Conservation (phyloP, 2,113 vertebrate genomes). For the Chroicocephalus ridibundus region DNA sequence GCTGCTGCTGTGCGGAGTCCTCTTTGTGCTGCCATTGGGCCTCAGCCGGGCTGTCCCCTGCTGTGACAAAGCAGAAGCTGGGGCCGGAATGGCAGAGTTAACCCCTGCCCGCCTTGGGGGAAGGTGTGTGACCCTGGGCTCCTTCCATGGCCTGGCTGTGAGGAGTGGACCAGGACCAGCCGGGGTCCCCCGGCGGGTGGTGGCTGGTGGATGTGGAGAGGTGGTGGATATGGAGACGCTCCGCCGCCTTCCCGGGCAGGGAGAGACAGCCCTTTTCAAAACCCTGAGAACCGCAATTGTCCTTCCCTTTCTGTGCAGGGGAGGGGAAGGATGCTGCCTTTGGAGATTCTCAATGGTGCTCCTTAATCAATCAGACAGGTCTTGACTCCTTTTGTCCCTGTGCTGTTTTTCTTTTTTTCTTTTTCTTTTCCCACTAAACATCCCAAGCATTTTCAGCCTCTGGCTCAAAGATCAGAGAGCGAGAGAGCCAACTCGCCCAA, state of each 20-base stretch:
- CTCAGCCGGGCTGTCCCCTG: background rate
- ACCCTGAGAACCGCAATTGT: background rate
- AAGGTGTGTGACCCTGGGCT: background rate
- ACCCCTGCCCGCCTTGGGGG: background rate
- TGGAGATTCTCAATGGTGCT: background rate
- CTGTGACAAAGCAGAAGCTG: background rate
- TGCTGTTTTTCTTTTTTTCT: background rate
- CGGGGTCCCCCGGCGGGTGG: rapidly evolving
- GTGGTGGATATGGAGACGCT: background rate
- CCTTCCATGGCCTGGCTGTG: rapidly evolving
- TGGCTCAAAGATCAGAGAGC: background rate
- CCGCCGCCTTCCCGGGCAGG: rapidly evolving
- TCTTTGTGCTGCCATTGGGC: background rate
- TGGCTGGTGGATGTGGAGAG: background rate
- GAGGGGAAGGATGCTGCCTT: background rate
- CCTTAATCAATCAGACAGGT: conserved; percentile 5
- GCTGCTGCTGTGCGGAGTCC: too few species aligned
- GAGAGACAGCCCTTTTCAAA: background rate
- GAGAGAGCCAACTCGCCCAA: background rate
- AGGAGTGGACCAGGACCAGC: background rate
- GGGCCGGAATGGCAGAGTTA: background rate
- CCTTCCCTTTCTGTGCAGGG: background rate
- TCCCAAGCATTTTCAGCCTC: background rate
- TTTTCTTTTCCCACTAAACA: background rate
- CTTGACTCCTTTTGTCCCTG: conserved; percentile 29